Evolutionary conservation across 2,113 vertebrate species (phyloP), one percentile per base, ranked within the genome.

Genomic region (Podarcis raffonei): DNA sequence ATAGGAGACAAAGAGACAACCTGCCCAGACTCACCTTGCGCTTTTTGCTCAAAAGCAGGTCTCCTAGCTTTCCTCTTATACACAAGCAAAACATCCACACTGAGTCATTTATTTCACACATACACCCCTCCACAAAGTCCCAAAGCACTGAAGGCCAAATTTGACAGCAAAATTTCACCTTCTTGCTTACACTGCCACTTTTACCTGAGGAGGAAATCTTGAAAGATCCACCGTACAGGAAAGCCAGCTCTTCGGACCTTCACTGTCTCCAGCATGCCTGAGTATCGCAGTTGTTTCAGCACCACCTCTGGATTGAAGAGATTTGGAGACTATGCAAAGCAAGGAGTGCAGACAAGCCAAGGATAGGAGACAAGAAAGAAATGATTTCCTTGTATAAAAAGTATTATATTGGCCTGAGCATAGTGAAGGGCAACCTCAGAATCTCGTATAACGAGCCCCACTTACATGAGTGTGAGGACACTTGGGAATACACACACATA

Each of bases 211-310:
- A 95, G 95, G 90, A 99, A 98, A 89, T 98, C 98, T 79, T 96
- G 92, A 94, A 98, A 99, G 32, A 97, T 97, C 90, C 98, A 96
- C 5, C 98, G 97, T 11, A 99, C 97, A 5, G 98, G 98, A 90
- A 98, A 99, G 30, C 98, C 98, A 66, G 98, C 98, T 87, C 97
- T 97, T 4, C 98, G 97, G 93, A 99, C 97, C 93, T 98, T 98
- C 90, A 99, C 98, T 0, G 98, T 99, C 94, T 99, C 98, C 94
- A 99, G 92, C 98, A 99, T 99, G 85, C 98, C 98, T 0, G 98
- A 99, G 89, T 99, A 99, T 25, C 96, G 96, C 78, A 99, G 91
- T 95, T 99, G 98, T 91, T 98, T 99, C 68, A 98, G 96, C 89
- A 99, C 98, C 78, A 98, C 96, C 6, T 97, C 97, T 6, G 97